Percentiles rank a stretch among this genome's conserved stretches.
Evolutionary conservation across 2,113 vertebrate genomes (phyloP).

Genomic region (Lepus europaeus): DNA sequence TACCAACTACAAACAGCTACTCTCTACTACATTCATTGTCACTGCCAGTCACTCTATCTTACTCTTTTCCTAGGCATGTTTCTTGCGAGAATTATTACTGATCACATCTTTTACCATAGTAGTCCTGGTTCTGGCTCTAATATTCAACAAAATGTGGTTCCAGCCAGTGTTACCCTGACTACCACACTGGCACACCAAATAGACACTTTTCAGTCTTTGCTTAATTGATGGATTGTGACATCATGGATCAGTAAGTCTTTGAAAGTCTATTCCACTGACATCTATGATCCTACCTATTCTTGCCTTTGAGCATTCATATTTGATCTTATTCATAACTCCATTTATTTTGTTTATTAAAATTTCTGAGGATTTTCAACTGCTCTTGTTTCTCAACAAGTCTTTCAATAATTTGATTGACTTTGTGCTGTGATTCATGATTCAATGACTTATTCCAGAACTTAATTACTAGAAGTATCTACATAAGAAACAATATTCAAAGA

Average conservation of each 20-base stretch:
- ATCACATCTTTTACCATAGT: background rate
- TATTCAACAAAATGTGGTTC: background rate
- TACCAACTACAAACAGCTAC: background rate
- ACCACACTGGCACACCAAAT: background rate
- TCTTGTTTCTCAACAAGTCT: background rate
- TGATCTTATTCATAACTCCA: background rate
- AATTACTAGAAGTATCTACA: background rate
- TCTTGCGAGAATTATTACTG: background rate
- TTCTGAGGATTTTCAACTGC: background rate
- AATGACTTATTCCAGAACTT: background rate
- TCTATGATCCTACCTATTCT: background rate
- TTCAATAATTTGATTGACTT: background rate
- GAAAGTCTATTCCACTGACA: background rate
- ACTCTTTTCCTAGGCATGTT: background rate
- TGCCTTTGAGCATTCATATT: background rate
- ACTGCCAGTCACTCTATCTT: background rate
- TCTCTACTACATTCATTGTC: background rate
- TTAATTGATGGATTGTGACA: background rate
- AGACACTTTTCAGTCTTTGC: background rate
- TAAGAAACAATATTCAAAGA: background rate
- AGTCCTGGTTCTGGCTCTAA: background rate
- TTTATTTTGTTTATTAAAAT: conserved; percentile 5
- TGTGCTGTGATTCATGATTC: background rate
- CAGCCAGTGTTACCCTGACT: background rate
- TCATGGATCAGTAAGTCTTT: background rate